Base-by-base conservation (phyloP, 1,140 invertebrate genomes). In the Procambarus virginalis region DNA sequence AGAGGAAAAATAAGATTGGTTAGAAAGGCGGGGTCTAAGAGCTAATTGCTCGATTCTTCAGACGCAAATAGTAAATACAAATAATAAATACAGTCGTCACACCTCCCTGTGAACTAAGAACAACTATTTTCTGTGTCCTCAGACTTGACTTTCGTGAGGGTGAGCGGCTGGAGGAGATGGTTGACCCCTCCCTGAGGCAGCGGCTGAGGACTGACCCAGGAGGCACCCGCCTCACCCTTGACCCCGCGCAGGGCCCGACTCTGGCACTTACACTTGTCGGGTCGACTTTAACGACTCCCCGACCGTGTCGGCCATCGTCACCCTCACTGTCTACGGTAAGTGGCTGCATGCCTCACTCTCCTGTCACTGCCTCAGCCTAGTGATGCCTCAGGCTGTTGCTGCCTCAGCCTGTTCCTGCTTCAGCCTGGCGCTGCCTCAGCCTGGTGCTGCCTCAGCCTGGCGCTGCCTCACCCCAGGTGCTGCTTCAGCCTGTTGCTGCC, bases 81-180 rank as follows among this genome's bases (percentile, higher is more conserved):
- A 9, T 9, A 22, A 75, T 9, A n/a, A 9, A n/a, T 45, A 75
- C 45, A 75, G 8, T 45, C 3, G 34, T 78, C 45, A 48, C n/a
- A 12, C 64, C n/a, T 68, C 76, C 76, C 51, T 78, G 12, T n/a
- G 12, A 14, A n/a, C 64, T 12, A 12, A 34, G 34, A 34, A 34
- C 34, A 0, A 34, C 34, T 34, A 34, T 34, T 55, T 45, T 45
- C 70, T 45, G 46, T 68, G 20, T 14, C 76, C n/a, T 10, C 86
- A 88, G 86, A 34, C 78, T 88, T n/a, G 86, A 88, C 86, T 70
- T 88, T 49, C 78, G 86, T 12, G 86, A 88, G 68, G 79, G 68
- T n/a, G 86, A 82, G 45, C 64, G 60, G 14, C 46, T 68, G 58
- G 49, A 82, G 68, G 86, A 82, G 70, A 68, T 82, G n/a, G 70